These are phyloP conservation scores for Strigamia transsilvanica DNA, from an alignment of 2,888 invertebrate genomes.

Conservation along the genomic window DNA sequence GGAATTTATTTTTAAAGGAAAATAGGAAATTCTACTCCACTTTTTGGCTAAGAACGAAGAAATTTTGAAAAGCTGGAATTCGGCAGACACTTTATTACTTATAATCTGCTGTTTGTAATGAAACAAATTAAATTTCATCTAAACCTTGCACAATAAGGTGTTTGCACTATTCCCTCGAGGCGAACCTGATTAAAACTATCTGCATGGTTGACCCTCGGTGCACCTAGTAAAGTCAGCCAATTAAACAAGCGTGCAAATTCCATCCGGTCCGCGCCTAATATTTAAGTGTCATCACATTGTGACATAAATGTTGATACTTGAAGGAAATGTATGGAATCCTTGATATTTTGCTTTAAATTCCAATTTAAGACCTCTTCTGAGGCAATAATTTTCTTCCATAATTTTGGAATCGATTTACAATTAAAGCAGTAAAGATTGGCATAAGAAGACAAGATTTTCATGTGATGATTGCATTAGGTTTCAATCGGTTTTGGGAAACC, in stretches of 20 bases:
- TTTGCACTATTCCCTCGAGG: background rate
- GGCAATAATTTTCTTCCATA: background rate
- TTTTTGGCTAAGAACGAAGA: background rate
- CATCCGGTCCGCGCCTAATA: too few relatives aligned
- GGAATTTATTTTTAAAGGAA: background rate
- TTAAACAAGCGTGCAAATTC: background rate
- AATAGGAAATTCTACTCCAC: background rate
- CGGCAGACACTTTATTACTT: background rate
- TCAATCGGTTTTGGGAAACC: background rate
- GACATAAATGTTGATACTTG: too few relatives aligned
- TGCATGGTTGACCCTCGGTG: background rate
- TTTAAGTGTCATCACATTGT: too few relatives aligned
- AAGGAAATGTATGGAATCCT: too few relatives aligned
- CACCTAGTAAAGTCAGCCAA: background rate
- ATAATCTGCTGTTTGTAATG: background rate
- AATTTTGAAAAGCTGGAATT: background rate
- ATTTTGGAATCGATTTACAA: background rate
- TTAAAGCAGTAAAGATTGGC: background rate
- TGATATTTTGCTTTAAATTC: too few relatives aligned
- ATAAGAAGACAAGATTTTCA: background rate
- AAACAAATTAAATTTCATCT: conserved; percentile 20
- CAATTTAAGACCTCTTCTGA: background rate
- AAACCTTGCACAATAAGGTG: background rate
- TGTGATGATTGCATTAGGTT: background rate
- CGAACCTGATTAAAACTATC: conserved; percentile 25